These are phyloP conservation scores for Malurus splendens DNA, from an alignment of 2,797 vertebrate genomes.

Conservation along the genomic window DNA sequence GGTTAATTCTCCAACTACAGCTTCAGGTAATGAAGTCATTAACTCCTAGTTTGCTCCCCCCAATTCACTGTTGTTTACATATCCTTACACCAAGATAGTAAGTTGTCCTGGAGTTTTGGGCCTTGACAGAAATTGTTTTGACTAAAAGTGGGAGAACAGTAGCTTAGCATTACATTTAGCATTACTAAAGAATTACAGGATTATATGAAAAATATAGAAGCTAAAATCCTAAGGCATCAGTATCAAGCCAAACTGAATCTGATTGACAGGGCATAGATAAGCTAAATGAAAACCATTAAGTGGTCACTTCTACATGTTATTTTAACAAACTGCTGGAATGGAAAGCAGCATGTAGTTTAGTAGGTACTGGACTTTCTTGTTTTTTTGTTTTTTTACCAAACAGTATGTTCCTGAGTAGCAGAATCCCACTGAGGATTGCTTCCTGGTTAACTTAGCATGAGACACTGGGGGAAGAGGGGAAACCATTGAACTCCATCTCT, in stretches of 20 bases:
- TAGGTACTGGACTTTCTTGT: neutral
- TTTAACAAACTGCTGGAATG: neutral
- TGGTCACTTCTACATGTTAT: neutral
- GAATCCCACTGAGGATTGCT: neutral
- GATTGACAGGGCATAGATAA: neutral
- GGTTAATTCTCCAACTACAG: too few species aligned
- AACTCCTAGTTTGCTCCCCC: too few species aligned
- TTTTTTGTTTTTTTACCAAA: neutral
- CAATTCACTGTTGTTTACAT: too few species aligned
- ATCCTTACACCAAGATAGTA: too few species aligned
- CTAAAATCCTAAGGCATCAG: too few species aligned
- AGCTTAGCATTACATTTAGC: too few species aligned
- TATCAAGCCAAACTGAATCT: neutral
- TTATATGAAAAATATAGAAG: too few species aligned
- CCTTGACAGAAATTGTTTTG: too few species aligned
- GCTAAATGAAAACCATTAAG: neutral
- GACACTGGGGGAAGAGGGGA: neutral
- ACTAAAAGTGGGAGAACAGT: too few species aligned
- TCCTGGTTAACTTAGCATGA: neutral
- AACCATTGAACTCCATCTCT: neutral
- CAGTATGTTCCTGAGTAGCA: neutral
- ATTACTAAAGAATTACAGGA: too few species aligned
- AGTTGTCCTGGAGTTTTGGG: too few species aligned
- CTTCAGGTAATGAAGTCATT: too few species aligned
- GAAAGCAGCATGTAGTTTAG: neutral